Evolutionary conservation across 1,140 invertebrate species (phyloP), one percentile per base, ranked within the genome.

Genomic region (Drosophila equinoxialis): DNA sequence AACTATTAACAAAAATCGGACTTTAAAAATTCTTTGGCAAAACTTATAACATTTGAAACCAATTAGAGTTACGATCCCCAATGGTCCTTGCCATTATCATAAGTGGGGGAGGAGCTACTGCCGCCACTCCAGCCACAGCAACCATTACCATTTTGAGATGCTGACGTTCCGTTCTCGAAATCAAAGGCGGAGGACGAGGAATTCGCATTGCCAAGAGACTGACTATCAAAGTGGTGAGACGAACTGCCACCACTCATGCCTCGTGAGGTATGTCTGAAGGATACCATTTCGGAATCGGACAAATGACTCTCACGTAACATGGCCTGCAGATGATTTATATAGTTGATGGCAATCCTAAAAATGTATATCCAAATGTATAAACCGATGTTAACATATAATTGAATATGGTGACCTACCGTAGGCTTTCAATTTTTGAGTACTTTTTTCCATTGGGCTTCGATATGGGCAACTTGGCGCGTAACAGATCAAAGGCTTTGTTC

Each of bases 391-490:
- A 55, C 5, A 41, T 51, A 11, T 54, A 48, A 30, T 33, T 54
- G 11, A 26, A 45, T n/a, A 4, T 35, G 23, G 14, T 17, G 0
- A 65, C 89, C 73, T 93, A 96, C 94, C 96, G 94, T 1, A 97
- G 92, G 30, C 95, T 96, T 89, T 97, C 97, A 67, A 97, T 97
- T 92, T 97, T 97, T 1, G 96, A 97, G 72, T 97, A 94, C 91
- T 97, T 97, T 90, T 97, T 97, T n/a, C 97, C 97, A 7, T 96
- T 95, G 0, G 96, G 96, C 83, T 97, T 97, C 54, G 94, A 95
- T 42, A 95, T 94, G 1, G 97, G 96, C 59, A 98, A 91, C 86
- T 96, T 95, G 26, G 96, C 95, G 42, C 97, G 93, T 17, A 98
- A 92, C 30, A 95, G 89, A 80, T 97, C 96, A 81, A 97, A 98